Evolutionary conservation across 2,888 invertebrate genomes (phyloP).

Genomic region (Eustalomyia histrio): DNA sequence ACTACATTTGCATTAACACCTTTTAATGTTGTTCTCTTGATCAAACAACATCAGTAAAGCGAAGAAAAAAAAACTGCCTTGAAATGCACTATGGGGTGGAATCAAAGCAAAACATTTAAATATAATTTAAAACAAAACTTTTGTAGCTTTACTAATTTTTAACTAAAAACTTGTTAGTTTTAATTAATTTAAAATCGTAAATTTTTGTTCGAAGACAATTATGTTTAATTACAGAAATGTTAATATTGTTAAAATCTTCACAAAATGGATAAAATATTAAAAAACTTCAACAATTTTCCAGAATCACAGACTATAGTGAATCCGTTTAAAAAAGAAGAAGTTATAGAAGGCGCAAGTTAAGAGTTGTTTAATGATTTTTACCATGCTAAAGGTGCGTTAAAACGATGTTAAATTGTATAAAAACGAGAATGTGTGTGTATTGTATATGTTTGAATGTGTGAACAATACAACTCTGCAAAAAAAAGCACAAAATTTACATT

Average conservation of each 20-base stretch:
- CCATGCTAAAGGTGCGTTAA: conserved; percentile 62
- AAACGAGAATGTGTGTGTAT: conserved; percentile 1
- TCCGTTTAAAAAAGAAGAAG: too few species aligned
- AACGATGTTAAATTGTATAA: conserved; percentile 50
- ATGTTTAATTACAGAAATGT: too few species aligned
- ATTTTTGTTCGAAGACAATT: too few species aligned
- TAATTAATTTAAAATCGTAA: too few species aligned
- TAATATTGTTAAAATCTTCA: too few species aligned
- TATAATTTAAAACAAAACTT: too few species aligned
- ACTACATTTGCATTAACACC: conserved; percentile 67
- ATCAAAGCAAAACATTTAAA: too few species aligned
- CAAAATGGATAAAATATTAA: too few species aligned
- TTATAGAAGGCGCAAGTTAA: not conserved
- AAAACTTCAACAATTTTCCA: not conserved
- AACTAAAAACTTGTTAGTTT: too few species aligned
- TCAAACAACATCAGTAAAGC: conserved; percentile 63
- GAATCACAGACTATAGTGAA: too few species aligned
- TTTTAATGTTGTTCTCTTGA: conserved; percentile 66
- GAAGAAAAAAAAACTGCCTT: not conserved
- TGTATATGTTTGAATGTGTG: not conserved
- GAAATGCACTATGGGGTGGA: conserved; percentile 1
- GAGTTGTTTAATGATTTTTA: conserved; percentile 55
- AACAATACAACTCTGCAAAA: conserved; percentile 51
- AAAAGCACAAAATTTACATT: conserved; percentile 64
- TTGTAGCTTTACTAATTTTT: too few species aligned